Evolutionary conservation across 2,113 vertebrate species (phyloP), one percentile per base, ranked within the genome.

Genomic region (Cottus gobio): DNA sequence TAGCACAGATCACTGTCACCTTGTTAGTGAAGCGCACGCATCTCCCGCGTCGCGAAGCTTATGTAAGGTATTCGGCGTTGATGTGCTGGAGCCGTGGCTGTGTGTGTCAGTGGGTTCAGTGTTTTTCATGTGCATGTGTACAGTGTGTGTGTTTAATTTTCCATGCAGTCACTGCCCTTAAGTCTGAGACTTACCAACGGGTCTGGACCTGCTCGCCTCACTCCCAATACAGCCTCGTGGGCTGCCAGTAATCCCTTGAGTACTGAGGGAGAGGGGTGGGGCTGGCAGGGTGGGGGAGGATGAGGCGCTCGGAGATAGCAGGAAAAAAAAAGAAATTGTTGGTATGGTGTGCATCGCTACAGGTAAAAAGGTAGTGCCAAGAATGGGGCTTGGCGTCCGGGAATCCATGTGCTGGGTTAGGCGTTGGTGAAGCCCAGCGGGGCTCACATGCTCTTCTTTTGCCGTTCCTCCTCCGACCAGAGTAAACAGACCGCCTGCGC

Each of bases 111-210:
- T 86, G 90, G 86, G 90, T 93, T 90, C 90, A 88, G 77, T 89
- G 87, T 91, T 85, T 57, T 90, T 87, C 79, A 86, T 85, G 86
- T 86, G 87, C 77, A 88, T 85, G 84, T 85, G 83, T 79, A 60
- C 69, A 68, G 79, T 88, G 85, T 81, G 90, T 86, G 89, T 86
- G 90, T 91, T 94, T 90, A 82, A 90, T 93, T 94, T 95, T 95
- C 94, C 93, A 93, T 94, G 85, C 50, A 89, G 92, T 93, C 90
- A 94, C 90, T 88, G 88, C 85, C 87, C 92, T 89, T 79, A 87
- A 90, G 87, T 90, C 90, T 92, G 89, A 82, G 83, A 89, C 86
- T 91, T 87, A 87, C 91, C 80, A 90, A 89, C 94, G 76, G 80
- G 93, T 90, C 92, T 87, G 81, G 90, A 87, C 93, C 91, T 93